phyloP scores from a whole-genome alignment of 2,113 vertebrate genomes.

The Butorides virescens region DNA sequence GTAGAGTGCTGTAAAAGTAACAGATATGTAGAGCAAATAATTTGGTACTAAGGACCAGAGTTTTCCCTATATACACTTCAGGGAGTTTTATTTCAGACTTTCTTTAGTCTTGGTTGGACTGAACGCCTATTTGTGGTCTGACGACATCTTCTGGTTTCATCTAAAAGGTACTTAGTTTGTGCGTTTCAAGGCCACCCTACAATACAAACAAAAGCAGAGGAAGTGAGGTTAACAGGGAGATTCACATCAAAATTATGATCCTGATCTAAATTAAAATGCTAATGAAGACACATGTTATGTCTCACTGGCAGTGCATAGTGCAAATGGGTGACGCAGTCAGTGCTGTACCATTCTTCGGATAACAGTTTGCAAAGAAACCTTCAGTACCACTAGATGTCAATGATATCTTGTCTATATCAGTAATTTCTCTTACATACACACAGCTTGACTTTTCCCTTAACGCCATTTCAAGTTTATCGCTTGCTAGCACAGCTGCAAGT shows the following conservation, averaged over 20 bases:
- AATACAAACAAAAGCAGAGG: background rate
- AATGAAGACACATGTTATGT: background rate
- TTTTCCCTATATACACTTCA: background rate
- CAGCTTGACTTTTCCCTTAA: background rate
- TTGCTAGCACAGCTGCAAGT: background rate
- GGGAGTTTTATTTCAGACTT: background rate
- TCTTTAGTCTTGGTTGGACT: background rate
- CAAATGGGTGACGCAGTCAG: background rate
- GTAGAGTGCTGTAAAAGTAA: background rate
- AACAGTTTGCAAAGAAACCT: background rate
- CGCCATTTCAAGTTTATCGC: background rate
- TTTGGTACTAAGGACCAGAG: background rate
- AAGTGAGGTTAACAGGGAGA: background rate
- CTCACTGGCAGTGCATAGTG: background rate
- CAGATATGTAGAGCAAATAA: background rate
- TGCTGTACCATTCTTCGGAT: background rate
- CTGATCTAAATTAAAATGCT: background rate
- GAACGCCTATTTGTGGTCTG: background rate
- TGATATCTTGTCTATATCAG: background rate
- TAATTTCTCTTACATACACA: background rate
- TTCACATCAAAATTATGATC: background rate
- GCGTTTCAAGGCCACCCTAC: background rate
- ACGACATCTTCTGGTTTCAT: background rate
- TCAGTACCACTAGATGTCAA: background rate
- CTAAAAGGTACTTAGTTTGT: background rate